These are phyloP conservation scores for Drosophila lowei DNA, from an alignment of 1,140 invertebrate species.

Conservation along the genomic window DNA sequence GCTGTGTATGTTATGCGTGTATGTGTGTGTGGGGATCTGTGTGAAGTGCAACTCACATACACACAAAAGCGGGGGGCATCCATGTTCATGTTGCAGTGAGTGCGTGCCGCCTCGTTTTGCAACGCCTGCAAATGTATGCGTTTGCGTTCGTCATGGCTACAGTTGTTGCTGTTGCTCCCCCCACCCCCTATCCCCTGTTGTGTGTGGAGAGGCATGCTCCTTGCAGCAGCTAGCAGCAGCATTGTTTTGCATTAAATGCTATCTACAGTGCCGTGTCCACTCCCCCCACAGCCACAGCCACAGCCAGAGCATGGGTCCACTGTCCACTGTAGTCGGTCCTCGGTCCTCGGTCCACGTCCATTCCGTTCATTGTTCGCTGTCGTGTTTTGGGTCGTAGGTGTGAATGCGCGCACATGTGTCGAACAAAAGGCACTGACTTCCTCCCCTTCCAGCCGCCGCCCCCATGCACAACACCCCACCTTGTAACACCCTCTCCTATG, in stretches of 20 bases:
- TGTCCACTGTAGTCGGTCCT: neutral
- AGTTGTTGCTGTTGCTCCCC: constrained; percentile 18
- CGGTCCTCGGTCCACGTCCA: neutral
- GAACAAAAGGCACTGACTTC: constrained; percentile 65
- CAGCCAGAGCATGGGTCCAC: neutral
- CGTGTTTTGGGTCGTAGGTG: constrained; percentile 69
- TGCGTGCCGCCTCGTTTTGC: constrained; percentile 70
- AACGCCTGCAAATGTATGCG: constrained; percentile 69
- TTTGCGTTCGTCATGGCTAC: constrained; percentile 64
- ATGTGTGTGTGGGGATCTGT: constrained; percentile 17
- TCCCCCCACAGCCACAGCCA: constrained; percentile 4
- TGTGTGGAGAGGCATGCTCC: constrained; percentile 35
- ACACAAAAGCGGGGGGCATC: constrained; percentile 24
- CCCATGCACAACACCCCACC: neutral
- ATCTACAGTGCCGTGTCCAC: constrained; percentile 63
- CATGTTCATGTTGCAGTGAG: constrained; percentile 15
- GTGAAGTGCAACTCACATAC: constrained; percentile 36
- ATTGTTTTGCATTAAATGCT: constrained; percentile 76
- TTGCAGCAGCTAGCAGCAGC: constrained; percentile 28
- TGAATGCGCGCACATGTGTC: constrained; percentile 78
- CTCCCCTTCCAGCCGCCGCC: neutral
- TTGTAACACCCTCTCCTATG: neutral
- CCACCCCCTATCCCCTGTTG: neutral
- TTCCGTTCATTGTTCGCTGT: constrained; percentile 30
- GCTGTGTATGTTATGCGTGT: neutral